Conservation (phyloP, 2,113 vertebrate genomes). For the Phalacrocorax pelagicus region DNA sequence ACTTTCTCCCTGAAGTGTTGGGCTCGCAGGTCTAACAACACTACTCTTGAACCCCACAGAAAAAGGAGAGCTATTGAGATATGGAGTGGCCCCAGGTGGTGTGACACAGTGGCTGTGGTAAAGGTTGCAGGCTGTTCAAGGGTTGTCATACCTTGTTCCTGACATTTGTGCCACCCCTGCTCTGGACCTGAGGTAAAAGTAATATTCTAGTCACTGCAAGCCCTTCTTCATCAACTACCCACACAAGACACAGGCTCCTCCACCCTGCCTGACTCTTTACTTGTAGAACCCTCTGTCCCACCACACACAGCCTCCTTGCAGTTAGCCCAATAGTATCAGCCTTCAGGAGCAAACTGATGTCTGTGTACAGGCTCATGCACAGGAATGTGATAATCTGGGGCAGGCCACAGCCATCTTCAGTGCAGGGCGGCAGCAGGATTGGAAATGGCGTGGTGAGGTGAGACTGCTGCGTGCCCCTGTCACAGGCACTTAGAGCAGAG, state of each 20-base stretch:
- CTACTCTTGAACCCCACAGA: rapidly evolving
- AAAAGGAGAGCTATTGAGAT: not conserved
- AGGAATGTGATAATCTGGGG: not conserved
- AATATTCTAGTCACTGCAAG: not conserved
- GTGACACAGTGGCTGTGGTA: not conserved
- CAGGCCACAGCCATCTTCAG: conserved; percentile 52
- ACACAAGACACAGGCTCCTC: not conserved
- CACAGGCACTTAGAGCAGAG: conserved; percentile 9
- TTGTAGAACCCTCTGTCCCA: not conserved
- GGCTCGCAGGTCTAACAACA: not conserved
- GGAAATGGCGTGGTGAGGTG: conserved; percentile 15
- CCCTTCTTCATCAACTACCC: not conserved
- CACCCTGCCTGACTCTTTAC: not conserved
- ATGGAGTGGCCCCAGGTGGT: rapidly evolving
- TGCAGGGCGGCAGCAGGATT: not conserved
- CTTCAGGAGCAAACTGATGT: not conserved
- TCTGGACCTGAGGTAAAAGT: not conserved
- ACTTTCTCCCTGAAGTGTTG: not conserved
- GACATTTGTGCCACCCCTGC: not conserved
- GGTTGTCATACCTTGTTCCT: not conserved
- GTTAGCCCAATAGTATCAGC: not conserved
- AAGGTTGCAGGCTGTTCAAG: not conserved
- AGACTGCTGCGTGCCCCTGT: conserved; percentile 2
- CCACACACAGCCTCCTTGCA: not conserved
- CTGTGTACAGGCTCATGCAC: not conserved